These are phyloP conservation scores for Phaethornis superciliosus DNA, from an alignment of 2,113 vertebrate genomes.

Conservation along the genomic window DNA sequence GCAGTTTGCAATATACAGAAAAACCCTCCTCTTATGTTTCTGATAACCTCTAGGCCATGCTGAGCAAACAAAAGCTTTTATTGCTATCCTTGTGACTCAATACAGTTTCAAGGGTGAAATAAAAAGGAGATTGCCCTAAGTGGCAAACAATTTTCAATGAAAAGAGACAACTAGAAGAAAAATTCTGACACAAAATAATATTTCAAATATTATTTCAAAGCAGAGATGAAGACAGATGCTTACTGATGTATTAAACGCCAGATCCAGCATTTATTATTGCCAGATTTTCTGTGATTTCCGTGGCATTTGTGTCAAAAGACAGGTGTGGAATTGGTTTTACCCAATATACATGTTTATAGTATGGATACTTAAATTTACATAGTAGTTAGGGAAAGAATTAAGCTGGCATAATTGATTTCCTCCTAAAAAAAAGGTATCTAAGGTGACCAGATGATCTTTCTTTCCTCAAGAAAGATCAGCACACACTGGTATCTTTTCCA, in stretches of 20 bases:
- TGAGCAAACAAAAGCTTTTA: slow-evolving; percentile 65
- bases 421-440: neutral
- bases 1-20: slow-evolving; percentile 17
- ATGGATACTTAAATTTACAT: neutral
- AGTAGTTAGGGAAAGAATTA: neutral
- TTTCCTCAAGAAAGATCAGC: neutral
- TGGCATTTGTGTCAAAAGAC: neutral
- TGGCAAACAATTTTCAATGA: neutral
- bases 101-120: slow-evolving; percentile 57
- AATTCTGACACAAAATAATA: neutral
- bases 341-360: neutral
- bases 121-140: neutral
- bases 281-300: neutral
- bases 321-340: neutral
- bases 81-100: slow-evolving; percentile 50
- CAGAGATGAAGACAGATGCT: neutral
- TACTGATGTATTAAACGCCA: neutral
- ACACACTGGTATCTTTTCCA: neutral
- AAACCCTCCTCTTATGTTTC: slow-evolving; percentile 33
- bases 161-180: neutral
- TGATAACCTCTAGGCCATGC: slow-evolving; percentile 56
- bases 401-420: neutral
- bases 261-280: neutral
- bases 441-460: neutral
- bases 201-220: neutral